Evolutionary conservation across 2,888 invertebrate genomes (phyloP), one percentile per base, ranked within the genome.

Genomic region (Polydesmus complanatus): DNA sequence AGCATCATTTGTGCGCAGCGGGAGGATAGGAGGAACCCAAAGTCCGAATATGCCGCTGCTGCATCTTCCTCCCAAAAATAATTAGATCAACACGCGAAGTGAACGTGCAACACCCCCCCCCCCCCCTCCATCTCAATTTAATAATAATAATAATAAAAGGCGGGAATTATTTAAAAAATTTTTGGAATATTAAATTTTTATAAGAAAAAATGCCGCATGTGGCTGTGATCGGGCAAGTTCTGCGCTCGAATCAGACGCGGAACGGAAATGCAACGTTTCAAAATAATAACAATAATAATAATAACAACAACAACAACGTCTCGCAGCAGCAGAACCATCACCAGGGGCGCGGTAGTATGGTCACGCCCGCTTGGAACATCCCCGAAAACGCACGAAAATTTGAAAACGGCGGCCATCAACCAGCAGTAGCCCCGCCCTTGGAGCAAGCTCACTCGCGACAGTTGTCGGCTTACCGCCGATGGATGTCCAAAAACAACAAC

Each of bases 401-500:
- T 14, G 8, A 5, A 37, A 37, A 37, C 14, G 37, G 37, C 5
- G 37, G 14, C 5, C 5, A 5, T 8, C 5, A 8, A 37, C 5
- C 5, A 37, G 8, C 37, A 5, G n/a, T n/a, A n/a, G n/a, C 53
- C 11, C 53, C 53, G 21, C 53, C 53, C 11, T 11, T 26, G 14
- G 58, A 79, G 71, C 81, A 83, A 75, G 78, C 79, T 69, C 75
- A 78, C 70, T 8, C 8, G 5, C 80, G 79, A 69, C 80, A 81
- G 69, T 77, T 78, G 69, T 81, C 81, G 70, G 80, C 81, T 54
- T 81, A 82, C 71, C 81, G 83, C 68, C 80, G 84, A 78, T 89
- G 89, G 89, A 86, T 87, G 79, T 25, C 48, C 26, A 85, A 87
- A 76, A 82, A 85, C 76, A n/a, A n/a, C n/a, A n/a, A n/a, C n/a